These are phyloP conservation scores for Archips xylosteana DNA, from an alignment of 2,888 invertebrate genomes.

Conservation along the genomic window DNA sequence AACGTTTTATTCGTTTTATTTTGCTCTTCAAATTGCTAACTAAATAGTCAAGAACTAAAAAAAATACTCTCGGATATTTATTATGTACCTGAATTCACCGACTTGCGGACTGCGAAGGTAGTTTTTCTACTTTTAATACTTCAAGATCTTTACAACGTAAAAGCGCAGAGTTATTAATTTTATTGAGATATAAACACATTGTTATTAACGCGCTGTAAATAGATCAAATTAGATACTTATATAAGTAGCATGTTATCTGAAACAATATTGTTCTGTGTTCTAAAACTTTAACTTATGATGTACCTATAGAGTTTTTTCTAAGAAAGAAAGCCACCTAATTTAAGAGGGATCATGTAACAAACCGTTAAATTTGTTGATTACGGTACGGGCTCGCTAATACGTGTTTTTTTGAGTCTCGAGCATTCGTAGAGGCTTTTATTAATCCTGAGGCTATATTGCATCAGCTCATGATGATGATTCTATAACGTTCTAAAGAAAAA, in stretches of 20 bases:
- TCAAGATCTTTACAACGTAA: neutral
- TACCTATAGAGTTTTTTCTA: slow-evolving; percentile 6
- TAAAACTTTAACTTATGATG: slow-evolving; percentile 10
- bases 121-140: slow-evolving; percentile 30
- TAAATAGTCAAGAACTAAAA: neutral
- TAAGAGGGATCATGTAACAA: neutral
- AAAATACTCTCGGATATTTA: slow-evolving; percentile 5
- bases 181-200: slow-evolving; percentile 9
- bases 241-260: slow-evolving; percentile 24
- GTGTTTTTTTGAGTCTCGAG: neutral
- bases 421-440: neutral
- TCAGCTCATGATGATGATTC: too few relatives aligned
- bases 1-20: neutral
- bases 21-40: neutral
- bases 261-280: slow-evolving; percentile 24
- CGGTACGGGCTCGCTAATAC: neutral
- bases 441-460: too few relatives aligned
- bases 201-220: slow-evolving; percentile 32
- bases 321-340: neutral
- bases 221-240: slow-evolving; percentile 8
- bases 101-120: slow-evolving; percentile 17
- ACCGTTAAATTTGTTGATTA: neutral
- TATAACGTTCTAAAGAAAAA: too few relatives aligned
- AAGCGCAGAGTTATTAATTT: slow-evolving; percentile 22
- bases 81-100: slow-evolving; percentile 31